These are phyloP conservation scores for Danionella cerebrum DNA, from an alignment of 2,113 vertebrate genomes.

Conservation along the genomic window DNA sequence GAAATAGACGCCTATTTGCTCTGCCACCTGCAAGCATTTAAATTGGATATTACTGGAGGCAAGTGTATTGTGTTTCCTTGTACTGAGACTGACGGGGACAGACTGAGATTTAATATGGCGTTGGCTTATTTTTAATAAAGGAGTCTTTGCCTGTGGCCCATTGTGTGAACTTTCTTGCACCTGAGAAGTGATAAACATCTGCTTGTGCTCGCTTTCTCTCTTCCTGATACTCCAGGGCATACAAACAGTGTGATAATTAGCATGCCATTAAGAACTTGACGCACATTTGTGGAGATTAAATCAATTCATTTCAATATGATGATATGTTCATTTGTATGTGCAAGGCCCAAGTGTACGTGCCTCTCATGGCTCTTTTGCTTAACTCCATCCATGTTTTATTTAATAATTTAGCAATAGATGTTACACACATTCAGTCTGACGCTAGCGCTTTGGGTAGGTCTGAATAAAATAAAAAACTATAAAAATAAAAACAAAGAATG, in stretches of 20 bases:
- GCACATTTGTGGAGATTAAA: conserved; percentile 33
- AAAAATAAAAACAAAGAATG: too few relatives aligned
- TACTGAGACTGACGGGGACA: conserved; percentile 21
- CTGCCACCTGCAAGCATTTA: conserved; percentile 11
- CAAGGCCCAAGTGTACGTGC: neutral
- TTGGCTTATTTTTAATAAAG: conserved; percentile 4
- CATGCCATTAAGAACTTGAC: conserved; percentile 36
- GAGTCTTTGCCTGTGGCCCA: conserved; percentile 2
- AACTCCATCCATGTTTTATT: too few relatives aligned
- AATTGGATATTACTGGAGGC: conserved; percentile 17
- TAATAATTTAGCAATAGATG: too few relatives aligned
- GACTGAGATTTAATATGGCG: neutral
- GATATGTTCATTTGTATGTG: neutral
- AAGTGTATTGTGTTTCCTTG: neutral
- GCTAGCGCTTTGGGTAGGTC: too few relatives aligned
- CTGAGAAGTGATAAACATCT: conserved; percentile 12
- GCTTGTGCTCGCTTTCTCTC: neutral
- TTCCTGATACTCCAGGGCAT: conserved; percentile 17
- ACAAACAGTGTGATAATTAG: conserved; percentile 33
- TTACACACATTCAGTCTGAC: too few relatives aligned
- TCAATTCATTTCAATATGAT: conserved; percentile 27
- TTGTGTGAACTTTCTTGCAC: neutral
- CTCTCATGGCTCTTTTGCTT: neutral
- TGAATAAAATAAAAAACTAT: too few relatives aligned
- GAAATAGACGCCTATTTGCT: neutral